Evolutionary conservation across 2,888 invertebrate genomes (phyloP), one percentile per base, ranked within the genome.

Genomic region (Willowsia nigromaculata): DNA sequence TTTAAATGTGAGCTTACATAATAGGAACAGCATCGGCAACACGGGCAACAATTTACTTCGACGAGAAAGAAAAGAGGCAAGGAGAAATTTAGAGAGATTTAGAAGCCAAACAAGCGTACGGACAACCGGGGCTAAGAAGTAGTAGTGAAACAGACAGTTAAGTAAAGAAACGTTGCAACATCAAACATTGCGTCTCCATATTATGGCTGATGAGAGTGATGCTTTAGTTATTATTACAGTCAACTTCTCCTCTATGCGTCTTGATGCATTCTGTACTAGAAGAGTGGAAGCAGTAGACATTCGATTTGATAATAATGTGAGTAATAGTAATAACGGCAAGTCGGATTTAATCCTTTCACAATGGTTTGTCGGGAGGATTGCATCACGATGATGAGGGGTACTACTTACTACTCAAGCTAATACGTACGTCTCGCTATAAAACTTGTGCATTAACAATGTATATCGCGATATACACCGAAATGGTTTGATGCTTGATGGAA

Each of bases 321-420:
- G 71, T 59, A 86, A 30, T 80, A 62, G 53, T 65, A 86, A 80
- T 86, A 80, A 86, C 86, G 86, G 86, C 68, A 81, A 68, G 81
- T 68, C 53, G 87, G 82, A 82, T 81, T 87, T 87, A 82, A 87
- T 87, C 87, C 87, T 87, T 87, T 82, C 74, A 87, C 87, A 87
- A 87, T 87, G 87, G 87, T 43, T 62, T 87, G 71, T 87, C 87
- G 87, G 81, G 59, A 87, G 78, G 87, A 82, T 81, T 87, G 82
- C 82, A 82, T 87, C 74, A 87, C 25, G n/a, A 47, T 50, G 11
- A 47, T 47, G 74, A 74, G 74, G 71, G 74, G 15, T 30, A 74
- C 27, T 22, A 47, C 18, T 40, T 30, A 74, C 27, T 22, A 47
- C 18, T 40, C 37, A 74, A 74, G 11, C 22, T 71, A 22, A 25